Evolutionary conservation across 2,888 invertebrate genomes (phyloP).

Genomic region (Aricia artaxerxes): DNA sequence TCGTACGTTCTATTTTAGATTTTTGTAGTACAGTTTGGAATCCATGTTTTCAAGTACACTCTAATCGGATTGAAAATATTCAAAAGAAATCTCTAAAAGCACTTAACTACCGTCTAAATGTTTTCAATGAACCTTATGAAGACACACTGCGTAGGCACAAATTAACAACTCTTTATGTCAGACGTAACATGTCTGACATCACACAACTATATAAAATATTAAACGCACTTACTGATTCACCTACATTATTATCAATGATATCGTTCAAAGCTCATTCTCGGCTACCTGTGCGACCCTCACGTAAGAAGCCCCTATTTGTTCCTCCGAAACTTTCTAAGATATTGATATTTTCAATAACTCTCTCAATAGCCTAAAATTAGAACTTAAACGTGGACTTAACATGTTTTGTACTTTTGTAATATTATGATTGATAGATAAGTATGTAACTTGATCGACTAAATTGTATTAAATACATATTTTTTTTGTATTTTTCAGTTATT

Average conservation of each 20-base stretch:
- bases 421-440: too few relatives aligned
- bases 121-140: not conserved
- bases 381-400: too few relatives aligned
- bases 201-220: not conserved
- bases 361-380: too few relatives aligned
- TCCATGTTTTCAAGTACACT: not conserved
- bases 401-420: too few relatives aligned
- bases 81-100: not conserved
- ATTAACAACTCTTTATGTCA: constrained; percentile 11
- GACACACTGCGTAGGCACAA: not conserved
- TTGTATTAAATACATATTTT: too few relatives aligned
- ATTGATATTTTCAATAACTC: too few relatives aligned
- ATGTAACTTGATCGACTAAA: too few relatives aligned
- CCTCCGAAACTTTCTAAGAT: not conserved
- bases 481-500: too few relatives aligned
- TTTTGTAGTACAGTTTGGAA: not conserved
- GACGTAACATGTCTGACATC: not conserved
- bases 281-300: not conserved
- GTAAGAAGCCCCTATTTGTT: not conserved
- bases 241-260: not conserved
- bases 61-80: not conserved
- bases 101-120: not conserved
- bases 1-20: not conserved
- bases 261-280: not conserved
- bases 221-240: not conserved